Conservation (phyloP, 92 coral and sea anemone species). For the Paramuricea clavata region DNA sequence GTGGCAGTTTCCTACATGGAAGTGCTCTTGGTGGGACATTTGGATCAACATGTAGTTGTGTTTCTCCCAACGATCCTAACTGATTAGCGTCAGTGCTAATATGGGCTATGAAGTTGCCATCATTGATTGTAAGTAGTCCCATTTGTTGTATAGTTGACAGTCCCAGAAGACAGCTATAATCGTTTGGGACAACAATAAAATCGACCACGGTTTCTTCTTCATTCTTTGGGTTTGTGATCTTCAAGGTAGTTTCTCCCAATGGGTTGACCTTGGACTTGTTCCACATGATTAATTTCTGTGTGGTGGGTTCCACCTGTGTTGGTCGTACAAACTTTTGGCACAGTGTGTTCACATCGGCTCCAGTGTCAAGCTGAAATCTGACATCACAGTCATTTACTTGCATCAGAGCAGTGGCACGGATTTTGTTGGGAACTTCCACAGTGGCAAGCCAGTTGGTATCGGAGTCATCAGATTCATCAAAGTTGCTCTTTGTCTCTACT, state of each 20-base stretch:
- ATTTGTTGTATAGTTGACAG: conserved; percentile 60
- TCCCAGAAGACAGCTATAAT: conserved; percentile 43
- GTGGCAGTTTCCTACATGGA: conserved; percentile 52
- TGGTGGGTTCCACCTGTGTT: conserved; percentile 50
- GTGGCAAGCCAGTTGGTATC: conserved; percentile 64
- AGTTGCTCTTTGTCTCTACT: too few relatives aligned
- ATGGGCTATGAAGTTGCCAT: conserved; percentile 48
- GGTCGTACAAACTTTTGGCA: conserved; percentile 51
- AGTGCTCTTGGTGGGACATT: conserved; percentile 52
- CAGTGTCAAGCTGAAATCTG: conserved; percentile 66
- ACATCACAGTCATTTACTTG: conserved; percentile 56
- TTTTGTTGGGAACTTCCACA: conserved; percentile 15
- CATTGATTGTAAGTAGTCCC: conserved; percentile 52
- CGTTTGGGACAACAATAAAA: conserved; percentile 59
- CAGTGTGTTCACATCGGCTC: conserved; percentile 58
- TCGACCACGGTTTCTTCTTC: conserved; percentile 20
- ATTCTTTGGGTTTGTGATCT: conserved; percentile 37
- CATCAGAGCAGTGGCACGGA: conserved; percentile 36
- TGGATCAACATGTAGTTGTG: conserved; percentile 35
- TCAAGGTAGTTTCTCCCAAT: conserved; percentile 48
- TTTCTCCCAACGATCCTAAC: conserved; percentile 65
- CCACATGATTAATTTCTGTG: conserved; percentile 47
- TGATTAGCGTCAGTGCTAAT: conserved; percentile 25
- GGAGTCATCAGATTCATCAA: conserved; percentile 26
- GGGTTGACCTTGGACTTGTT: conserved; percentile 45